Evolutionary conservation across 2,113 vertebrate species (phyloP).

Genomic region (Heloderma charlesbogerti): DNA sequence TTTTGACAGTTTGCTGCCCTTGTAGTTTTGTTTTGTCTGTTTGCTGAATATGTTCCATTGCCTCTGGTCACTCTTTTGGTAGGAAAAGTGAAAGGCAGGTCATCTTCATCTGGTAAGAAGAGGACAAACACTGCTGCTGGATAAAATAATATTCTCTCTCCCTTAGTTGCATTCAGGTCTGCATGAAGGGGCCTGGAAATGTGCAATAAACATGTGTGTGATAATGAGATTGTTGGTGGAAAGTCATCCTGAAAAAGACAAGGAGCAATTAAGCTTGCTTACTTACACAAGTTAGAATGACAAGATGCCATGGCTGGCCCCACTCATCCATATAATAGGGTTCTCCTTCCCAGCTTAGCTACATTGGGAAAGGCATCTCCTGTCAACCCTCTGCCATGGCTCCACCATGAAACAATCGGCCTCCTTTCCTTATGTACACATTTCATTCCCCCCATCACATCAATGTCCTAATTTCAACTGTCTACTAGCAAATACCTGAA

Average conservation of each 20-base stretch:
- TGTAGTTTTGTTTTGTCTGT: slow-evolving; percentile 61
- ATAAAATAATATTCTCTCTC: slow-evolving; percentile 7
- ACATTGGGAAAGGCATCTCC: slow-evolving; percentile 50
- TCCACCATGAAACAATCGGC: slow-evolving; percentile 63
- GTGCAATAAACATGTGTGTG: slow-evolving; percentile 69
- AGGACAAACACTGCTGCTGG: slow-evolving; percentile 13
- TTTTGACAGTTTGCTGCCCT: slow-evolving; percentile 67
- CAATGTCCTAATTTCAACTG: slow-evolving; percentile 59
- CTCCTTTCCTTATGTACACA: slow-evolving; percentile 40
- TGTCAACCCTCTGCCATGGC: slow-evolving; percentile 69
- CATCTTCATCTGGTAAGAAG: slow-evolving; percentile 41
- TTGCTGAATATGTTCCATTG: slow-evolving; percentile 38
- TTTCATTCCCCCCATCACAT: slow-evolving; percentile 48
- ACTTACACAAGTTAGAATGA: slow-evolving; percentile 73
- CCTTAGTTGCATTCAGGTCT: slow-evolving; percentile 32
- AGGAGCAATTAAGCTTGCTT: slow-evolving; percentile 76
- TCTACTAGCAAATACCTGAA: slow-evolving; percentile 47
- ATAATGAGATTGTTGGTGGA: slow-evolving; percentile 76
- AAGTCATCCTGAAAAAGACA: slow-evolving; percentile 72
- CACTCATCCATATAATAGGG: slow-evolving; percentile 72
- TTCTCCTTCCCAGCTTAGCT: slow-evolving; percentile 64
- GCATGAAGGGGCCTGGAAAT: slow-evolving; percentile 48
- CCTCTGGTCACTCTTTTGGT: slow-evolving; percentile 59
- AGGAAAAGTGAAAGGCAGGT: slow-evolving; percentile 52
- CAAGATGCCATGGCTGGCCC: slow-evolving; percentile 66